Evolutionary conservation across 2,888 invertebrate genomes (phyloP).

Genomic region (Acleris literana): DNA sequence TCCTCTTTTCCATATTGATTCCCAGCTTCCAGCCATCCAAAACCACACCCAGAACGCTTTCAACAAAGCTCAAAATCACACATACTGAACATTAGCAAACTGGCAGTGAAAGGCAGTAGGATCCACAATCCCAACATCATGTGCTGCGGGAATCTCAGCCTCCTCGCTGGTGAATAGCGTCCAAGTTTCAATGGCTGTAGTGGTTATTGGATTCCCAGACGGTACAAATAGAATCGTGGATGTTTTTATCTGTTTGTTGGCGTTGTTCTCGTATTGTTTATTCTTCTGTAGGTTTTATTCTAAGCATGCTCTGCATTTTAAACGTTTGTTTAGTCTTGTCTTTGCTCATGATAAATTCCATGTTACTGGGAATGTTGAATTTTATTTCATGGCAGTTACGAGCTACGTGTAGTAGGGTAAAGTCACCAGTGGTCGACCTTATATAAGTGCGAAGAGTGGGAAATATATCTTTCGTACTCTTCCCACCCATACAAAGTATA

Average conservation of each 20-base stretch:
- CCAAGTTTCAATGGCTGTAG: constrained; percentile 36
- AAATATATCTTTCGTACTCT: too few relatives aligned
- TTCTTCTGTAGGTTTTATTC: constrained; percentile 45
- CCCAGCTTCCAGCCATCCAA: constrained; percentile 32
- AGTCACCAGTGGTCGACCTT: too few relatives aligned
- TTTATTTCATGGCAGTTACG: too few relatives aligned
- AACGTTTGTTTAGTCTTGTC: constrained; percentile 36
- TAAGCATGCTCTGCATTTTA: constrained; percentile 49
- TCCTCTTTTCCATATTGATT: constrained; percentile 54
- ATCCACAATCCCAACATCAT: constrained; percentile 40
- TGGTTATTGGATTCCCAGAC: constrained; percentile 49
- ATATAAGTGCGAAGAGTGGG: too few relatives aligned
- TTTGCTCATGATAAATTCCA: neutral
- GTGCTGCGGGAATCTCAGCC: constrained; percentile 44
- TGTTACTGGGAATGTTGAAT: neutral
- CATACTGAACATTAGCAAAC: constrained; percentile 23
- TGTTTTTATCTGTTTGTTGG: constrained; percentile 46
- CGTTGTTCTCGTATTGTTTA: constrained; percentile 49
- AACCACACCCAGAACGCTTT: constrained; percentile 34
- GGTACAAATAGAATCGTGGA: constrained; percentile 48
- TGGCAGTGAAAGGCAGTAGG: constrained; percentile 45
- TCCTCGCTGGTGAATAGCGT: constrained; percentile 32
- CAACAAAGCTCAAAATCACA: constrained; percentile 37
- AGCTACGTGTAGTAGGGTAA: too few relatives aligned
- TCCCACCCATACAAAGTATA: too few relatives aligned